Conservation (phyloP, 1,140 invertebrate genomes). For the Eriocheir sinensis region DNA sequence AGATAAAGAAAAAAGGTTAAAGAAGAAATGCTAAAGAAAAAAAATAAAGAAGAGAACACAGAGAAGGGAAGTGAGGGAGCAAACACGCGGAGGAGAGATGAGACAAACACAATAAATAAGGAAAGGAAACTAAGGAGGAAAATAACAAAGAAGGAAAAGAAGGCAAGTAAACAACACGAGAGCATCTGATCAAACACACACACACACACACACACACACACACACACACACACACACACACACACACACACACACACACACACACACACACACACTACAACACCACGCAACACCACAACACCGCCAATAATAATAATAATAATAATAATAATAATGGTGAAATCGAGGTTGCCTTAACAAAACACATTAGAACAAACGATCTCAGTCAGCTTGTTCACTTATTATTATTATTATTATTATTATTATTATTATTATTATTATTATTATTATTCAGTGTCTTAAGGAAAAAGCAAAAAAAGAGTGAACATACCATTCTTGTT, state of each 20-base stretch:
- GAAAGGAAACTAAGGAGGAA: too few relatives aligned
- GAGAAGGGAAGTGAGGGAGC: too few relatives aligned
- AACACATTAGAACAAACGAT: background rate
- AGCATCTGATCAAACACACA: too few relatives aligned
- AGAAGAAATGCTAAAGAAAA: too few relatives aligned
- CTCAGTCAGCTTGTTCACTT: background rate
- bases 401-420: background rate
- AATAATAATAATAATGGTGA: background rate
- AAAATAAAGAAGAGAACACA: too few relatives aligned
- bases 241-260: constrained; percentile 22
- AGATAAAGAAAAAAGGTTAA: background rate
- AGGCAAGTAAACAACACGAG: too few relatives aligned
- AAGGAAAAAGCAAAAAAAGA: too few relatives aligned
- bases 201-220: background rate
- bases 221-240: constrained; percentile 1
- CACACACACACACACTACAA: background rate
- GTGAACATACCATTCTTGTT: too few relatives aligned
- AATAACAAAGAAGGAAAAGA: too few relatives aligned
- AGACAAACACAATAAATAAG: too few relatives aligned
- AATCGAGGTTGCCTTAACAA: background rate
- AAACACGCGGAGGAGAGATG: too few relatives aligned
- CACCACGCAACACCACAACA: background rate
- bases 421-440: background rate
- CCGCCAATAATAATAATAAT: background rate
- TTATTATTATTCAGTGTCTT: background rate